A percentile compares a stretch with the other conserved stretches of the same genome.
Evolutionary conservation across 2,888 invertebrate genomes (phyloP).

Genomic region (Acronicta aceris): DNA sequence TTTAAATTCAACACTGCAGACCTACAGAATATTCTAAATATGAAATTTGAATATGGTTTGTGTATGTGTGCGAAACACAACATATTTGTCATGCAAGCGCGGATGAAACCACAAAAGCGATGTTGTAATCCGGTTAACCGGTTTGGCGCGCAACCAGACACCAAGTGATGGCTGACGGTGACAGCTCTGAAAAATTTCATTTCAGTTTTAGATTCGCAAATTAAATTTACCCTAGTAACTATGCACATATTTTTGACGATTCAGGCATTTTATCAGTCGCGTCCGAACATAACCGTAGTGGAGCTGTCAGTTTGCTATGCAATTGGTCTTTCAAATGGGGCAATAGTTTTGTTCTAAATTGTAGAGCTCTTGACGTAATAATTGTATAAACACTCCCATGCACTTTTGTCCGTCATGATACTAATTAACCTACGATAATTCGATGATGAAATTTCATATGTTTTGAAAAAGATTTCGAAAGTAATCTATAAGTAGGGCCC

Average conservation of each 20-base stretch:
- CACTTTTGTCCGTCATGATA: too few species aligned
- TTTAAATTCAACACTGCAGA: constrained; percentile 59
- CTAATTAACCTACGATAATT: too few species aligned
- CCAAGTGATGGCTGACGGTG: constrained; percentile 65
- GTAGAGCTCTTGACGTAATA: constrained; percentile 44
- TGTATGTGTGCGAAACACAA: constrained; percentile 34
- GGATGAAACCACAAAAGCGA: constrained; percentile 70
- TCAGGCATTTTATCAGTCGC: constrained; percentile 20
- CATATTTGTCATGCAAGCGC: constrained; percentile 65
- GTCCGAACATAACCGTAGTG: constrained; percentile 44
- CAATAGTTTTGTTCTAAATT: constrained; percentile 49
- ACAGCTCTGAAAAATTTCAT: constrained; percentile 57
- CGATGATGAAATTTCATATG: too few species aligned
- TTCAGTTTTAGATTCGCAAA: constrained; percentile 38
- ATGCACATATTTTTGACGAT: constrained; percentile 20
- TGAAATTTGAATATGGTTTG: constrained; percentile 62
- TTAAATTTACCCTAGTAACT: constrained; percentile 38
- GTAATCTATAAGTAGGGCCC: too few species aligned
- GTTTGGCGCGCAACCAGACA: constrained; percentile 70
- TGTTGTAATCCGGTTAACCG: constrained; percentile 74
- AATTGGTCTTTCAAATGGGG: constrained; percentile 49
- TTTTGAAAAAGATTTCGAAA: too few species aligned
- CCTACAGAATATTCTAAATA: constrained; percentile 54
- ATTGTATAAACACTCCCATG: background rate
- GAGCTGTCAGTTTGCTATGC: constrained; percentile 55